Percentiles rank a stretch among this genome's conserved stretches.
Evolutionary conservation across 2,797 vertebrate species (phyloP).

Genomic region (Anniella stebbinsi): DNA sequence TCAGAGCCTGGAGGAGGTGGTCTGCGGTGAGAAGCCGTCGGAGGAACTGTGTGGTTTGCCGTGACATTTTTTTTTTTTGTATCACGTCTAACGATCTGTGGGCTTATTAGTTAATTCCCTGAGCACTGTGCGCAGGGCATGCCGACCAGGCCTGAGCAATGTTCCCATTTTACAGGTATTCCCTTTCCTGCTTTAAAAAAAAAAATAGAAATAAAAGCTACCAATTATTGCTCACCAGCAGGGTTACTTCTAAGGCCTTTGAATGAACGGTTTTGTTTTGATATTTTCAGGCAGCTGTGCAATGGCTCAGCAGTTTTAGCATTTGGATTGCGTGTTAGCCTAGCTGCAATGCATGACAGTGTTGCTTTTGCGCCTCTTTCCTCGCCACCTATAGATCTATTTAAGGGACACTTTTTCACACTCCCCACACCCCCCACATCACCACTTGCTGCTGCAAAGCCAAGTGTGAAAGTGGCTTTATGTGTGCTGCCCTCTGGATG

Average conservation of each 20-base stretch:
- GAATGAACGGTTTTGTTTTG: too few relatives aligned
- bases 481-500: too few relatives aligned
- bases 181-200: background rate
- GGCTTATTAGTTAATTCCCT: background rate
- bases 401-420: too few relatives aligned
- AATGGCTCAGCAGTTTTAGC: background rate
- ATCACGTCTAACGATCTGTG: background rate
- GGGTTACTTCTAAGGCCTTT: too few relatives aligned
- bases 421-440: too few relatives aligned
- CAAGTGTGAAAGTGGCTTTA: too few relatives aligned
- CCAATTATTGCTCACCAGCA: background rate
- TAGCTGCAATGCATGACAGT: background rate
- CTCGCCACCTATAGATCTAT: too few relatives aligned
- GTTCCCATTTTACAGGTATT: background rate
- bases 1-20: too few relatives aligned
- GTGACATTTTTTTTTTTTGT: background rate
- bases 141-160: background rate
- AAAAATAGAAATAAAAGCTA: too few relatives aligned
- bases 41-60: background rate
- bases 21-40: background rate
- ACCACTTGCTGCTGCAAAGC: too few relatives aligned
- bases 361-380: background rate
- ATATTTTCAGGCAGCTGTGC: too few relatives aligned
- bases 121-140: background rate
- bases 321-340: background rate